Evolutionary conservation across 2,888 invertebrate species (phyloP), one percentile per base, ranked within the genome.

Genomic region (Coelinius sp.): DNA sequence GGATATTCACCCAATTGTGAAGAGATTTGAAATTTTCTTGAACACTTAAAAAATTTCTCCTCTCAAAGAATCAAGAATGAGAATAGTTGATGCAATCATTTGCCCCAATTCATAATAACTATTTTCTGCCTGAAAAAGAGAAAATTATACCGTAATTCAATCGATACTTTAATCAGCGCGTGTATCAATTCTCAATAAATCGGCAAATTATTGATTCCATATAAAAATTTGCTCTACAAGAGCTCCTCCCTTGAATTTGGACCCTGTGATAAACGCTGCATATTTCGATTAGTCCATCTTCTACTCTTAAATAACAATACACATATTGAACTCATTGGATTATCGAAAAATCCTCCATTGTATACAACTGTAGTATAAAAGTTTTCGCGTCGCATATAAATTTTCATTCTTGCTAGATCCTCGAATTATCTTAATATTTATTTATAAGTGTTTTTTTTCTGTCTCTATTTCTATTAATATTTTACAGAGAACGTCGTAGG

Each of bases 221-320:
- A 77, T 68, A 75, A 78, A 76, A 77, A 69, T 74, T 75, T 73
- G 74, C 72, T 79, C 73, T 74, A 71, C 38, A 68, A 63, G 71
- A 75, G 72, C 76, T n/a, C 75, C 75, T 46, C 65, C 71, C 59
- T 56, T 2, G 14, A 6, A 17, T 4, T 77, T 78, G 77, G 77
- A 77, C 77, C 79, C 77, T 74, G 75, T 75, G 73, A 73, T 79
- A 68, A 74, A 75, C 77, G 75, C 75, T 76, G 75, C 65, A 68
- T 59, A 46, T 74, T 49, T 8, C 46, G 46, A 56, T 56, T 27
- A n/a, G 27, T 31, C 31, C 56, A n/a, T 35, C 49, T n/a, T 10
- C 24, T 52, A 14, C 8, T 56, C 27, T 56, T 10, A 59, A 59
- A 59, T 17, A 59, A 59, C 35, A 59, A 59, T 35, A 10, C 59